These are phyloP conservation scores for Lineus longissimus DNA, from an alignment of 1,140 invertebrate genomes.

Conservation along the genomic window DNA sequence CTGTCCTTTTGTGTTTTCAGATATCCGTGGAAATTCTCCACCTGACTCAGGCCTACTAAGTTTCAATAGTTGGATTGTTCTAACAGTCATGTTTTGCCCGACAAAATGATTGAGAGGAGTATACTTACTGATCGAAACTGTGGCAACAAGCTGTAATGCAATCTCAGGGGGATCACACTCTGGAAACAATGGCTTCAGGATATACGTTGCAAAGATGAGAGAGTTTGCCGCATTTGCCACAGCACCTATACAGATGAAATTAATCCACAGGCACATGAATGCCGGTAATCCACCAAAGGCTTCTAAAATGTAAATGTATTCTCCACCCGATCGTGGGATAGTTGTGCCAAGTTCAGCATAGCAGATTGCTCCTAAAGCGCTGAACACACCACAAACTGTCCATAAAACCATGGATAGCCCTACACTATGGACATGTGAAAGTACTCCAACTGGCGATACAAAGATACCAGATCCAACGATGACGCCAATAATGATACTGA, in stretches of 20 bases:
- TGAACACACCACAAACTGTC: constrained; percentile 74
- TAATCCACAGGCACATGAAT: constrained; percentile 92
- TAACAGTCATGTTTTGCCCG: too few species aligned
- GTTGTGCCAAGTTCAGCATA: constrained; percentile 93
- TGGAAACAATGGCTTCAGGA: constrained; percentile 81
- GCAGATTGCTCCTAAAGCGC: constrained; percentile 75
- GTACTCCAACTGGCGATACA: constrained; percentile 87
- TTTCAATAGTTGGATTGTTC: too few species aligned
- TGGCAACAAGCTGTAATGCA: constrained; percentile 32
- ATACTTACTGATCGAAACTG: constrained; percentile 37
- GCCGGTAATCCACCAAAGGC: constrained; percentile 75
- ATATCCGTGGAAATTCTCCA: too few species aligned
- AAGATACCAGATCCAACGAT: constrained; percentile 83
- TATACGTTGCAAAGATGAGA: constrained; percentile 91
- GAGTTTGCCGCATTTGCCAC: constrained; percentile 94
- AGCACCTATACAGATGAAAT: constrained; percentile 61
- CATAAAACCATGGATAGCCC: constrained; percentile 78
- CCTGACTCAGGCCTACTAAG: too few species aligned
- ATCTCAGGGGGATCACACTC: constrained; percentile 35
- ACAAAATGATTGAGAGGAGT: too few species aligned
- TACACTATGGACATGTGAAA: constrained; percentile 75
- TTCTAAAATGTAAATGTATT: constrained; percentile 92
- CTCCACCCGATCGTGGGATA: constrained; percentile 91
- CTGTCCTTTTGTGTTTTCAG: too few species aligned
- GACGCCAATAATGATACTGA: constrained; percentile 50